Base-by-base conservation (phyloP, 2,113 vertebrate species). In the Nothoprocta perdicaria region DNA sequence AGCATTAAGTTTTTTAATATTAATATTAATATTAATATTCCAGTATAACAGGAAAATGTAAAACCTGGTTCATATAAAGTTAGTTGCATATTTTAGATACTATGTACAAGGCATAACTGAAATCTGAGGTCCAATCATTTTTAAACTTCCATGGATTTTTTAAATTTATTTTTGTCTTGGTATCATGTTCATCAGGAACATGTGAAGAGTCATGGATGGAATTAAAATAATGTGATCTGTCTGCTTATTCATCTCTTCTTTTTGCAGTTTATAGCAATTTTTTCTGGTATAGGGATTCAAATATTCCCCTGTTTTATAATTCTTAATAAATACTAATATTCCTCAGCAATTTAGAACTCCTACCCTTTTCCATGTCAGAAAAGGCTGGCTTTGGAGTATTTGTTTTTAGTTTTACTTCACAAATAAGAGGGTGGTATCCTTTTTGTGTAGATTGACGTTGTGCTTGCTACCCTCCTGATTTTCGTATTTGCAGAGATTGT, bases 61-160 rank as follows among this genome's bases (percentile, higher is more conserved):
- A 80, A 77, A 67, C 18, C 41, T 12, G 62, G 23, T 58, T 77
- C 35, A 35, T 13, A 40, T 80, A 38, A 53, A 43, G 16, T 24
- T 82, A 77, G 27, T n/a, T 86, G 27, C 62, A 5, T 74, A 31
- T 84, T 76, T 60, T 31, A 14, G 33, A 1, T 76, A 2, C 38
- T 71, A 62, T 66, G 58, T 40, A 22, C 12, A 60, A 21, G 6
- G 7, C 18, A 10, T 60, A 33, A 22, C 26, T 77, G 45, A 58
- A 84, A 83, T 61, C 0, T 0, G 23, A 33, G 5, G 55, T 74
- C 41, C 6, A 60, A 0, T 81, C 67, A 45, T 71, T 90, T 40
- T 88, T 24, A 43, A 38, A 22, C 43, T 79, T 63, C 38, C 5
- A 48, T 48, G 22, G 23, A 1, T 33, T 86, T 73, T 21, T 80